phyloP scores from a whole-genome alignment of 1,140 invertebrate genomes.

The Magallana gigas region DNA sequence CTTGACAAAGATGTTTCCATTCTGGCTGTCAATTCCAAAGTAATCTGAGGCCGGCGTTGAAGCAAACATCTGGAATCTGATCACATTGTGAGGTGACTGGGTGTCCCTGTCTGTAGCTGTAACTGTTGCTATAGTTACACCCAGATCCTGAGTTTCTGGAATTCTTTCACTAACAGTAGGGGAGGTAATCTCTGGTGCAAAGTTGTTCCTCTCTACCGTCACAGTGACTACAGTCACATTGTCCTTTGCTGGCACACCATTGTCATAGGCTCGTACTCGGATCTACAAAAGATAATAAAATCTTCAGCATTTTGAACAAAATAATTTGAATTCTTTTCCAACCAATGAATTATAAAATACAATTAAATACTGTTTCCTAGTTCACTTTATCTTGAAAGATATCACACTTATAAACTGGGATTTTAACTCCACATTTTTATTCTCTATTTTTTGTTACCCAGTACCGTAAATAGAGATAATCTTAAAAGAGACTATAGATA shows the following conservation, averaged over 20 bases:
- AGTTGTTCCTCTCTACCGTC: constrained; percentile 66
- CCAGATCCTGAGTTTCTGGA: constrained; percentile 53
- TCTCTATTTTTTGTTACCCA: too few relatives aligned
- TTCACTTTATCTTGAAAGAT: too few relatives aligned
- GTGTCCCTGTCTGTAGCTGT: constrained; percentile 61
- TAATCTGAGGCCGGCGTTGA: constrained; percentile 55
- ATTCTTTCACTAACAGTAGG: constrained; percentile 38
- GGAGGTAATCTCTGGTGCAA: constrained; percentile 57
- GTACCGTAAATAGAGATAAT: too few relatives aligned
- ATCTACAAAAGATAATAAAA: constrained; percentile 52
- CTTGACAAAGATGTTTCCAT: constrained; percentile 63
- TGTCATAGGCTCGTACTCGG: constrained; percentile 66
- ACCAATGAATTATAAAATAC: too few relatives aligned
- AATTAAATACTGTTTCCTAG: too few relatives aligned
- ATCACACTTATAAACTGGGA: too few relatives aligned
- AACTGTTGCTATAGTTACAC: constrained; percentile 53
- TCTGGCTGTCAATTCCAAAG: constrained; percentile 62
- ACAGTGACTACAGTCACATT: constrained; percentile 65
- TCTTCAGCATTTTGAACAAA: too few relatives aligned
- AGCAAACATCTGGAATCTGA: constrained; percentile 56
- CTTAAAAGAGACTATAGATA: too few relatives aligned
- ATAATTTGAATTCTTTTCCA: too few relatives aligned
- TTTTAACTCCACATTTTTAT: too few relatives aligned
- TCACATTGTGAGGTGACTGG: constrained; percentile 66
- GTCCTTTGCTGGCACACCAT: constrained; percentile 64